Evolutionary conservation across 2,888 invertebrate species (phyloP), one percentile per base, ranked within the genome.

Genomic region (Platynereis dumerilii): DNA sequence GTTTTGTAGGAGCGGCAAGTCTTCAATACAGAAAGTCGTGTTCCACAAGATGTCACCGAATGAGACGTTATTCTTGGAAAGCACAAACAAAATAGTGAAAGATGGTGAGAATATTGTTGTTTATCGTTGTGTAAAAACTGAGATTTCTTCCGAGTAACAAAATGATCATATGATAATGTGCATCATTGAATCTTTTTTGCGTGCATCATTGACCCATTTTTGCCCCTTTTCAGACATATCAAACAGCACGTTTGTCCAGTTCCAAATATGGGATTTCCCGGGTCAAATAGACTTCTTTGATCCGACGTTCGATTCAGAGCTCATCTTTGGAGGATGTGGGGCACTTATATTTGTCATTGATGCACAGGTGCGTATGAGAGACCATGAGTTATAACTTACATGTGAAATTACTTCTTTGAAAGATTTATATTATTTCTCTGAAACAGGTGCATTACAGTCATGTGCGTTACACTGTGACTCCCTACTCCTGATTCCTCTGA

Each of bases 41-140:
- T 99, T 99, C 84, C 98, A 99, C 85, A 99, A 99, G 87, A 99
- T 99, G 95, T 96, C 98, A 1, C 99, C 99, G 1, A 99, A 98
- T 86, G 99, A 99, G 86, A 99, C 99, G 0, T 87, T 99, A 62
- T 99, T 99, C 83, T 87, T 99, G 71, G 99, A 99, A 85, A 96
- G 96, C 72, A 99, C 98, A 58, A 96, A 95, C 84, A 96, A 98
- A 88, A 95, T 99, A 75, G 93, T 96, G 2, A 97, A 96, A 86
- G 97, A 99, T 86, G 86, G 87, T 87, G 71, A 75, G 80, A 53
- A 27, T 12, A 10, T 48, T 22, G 20, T 34, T 34, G 5, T 5
- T 7, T 34, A 34, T 34, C 34, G 12, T 5, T 34, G 34, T 7
- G 7, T 34, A n/a, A n/a, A n/a, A n/a, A n/a, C n/a, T n/a, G n/a